Percentiles rank a stretch among this genome's conserved stretches.
Conservation (phyloP, 53 echinoderm and acorn worm genomes). For the Holothuria scabra region DNA sequence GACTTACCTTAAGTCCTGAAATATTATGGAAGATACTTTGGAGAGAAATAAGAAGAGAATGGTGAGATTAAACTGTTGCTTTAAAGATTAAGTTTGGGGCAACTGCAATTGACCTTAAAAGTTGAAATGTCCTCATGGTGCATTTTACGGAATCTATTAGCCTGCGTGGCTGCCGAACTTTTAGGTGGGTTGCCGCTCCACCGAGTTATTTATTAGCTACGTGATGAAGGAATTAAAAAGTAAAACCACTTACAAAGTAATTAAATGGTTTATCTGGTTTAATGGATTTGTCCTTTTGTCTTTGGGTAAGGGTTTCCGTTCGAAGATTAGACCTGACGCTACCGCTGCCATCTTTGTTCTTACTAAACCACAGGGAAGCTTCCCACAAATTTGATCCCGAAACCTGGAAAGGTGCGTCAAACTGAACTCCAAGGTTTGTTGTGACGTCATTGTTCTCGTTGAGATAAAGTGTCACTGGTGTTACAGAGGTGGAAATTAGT, state of each 20-base stretch:
- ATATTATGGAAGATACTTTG: no score
- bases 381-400: conserved; percentile 15
- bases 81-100: no score
- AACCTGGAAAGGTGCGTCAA: background rate
- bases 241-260: background rate
- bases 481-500: background rate
- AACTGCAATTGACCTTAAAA: no score
- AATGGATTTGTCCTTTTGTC: background rate
- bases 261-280: conserved; percentile 1
- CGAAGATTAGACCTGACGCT: background rate
- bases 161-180: no score
- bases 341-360: conserved; percentile 25
- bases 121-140: no score
- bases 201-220: no score
- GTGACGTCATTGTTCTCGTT: conserved; percentile 38
- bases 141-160: no score
- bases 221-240: no score
- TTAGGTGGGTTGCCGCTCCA: no score
- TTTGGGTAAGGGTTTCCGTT: conserved; percentile 11
- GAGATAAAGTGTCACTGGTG: conserved; percentile 17
- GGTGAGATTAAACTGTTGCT: no score
- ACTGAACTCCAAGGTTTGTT: background rate
- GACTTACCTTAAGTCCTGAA: no score
- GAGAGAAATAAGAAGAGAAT: no score
- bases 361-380: conserved; percentile 18